Evolutionary conservation across 2,113 vertebrate genomes (phyloP).

Genomic region (Amphiprion percula): DNA sequence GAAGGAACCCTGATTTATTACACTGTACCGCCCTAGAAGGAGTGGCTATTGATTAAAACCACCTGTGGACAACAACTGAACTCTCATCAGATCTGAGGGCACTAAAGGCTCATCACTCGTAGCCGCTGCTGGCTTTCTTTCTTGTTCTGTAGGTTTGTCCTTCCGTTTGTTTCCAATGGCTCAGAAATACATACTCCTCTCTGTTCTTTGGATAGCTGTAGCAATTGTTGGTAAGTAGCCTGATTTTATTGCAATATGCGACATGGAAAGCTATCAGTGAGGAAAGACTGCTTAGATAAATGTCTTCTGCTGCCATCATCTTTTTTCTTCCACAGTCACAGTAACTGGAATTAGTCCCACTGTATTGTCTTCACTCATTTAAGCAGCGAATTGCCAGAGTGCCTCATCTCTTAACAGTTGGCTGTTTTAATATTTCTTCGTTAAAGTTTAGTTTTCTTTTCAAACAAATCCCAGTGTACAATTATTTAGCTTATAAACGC

Average conservation of each 20-base stretch:
- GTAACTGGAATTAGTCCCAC: too few species aligned
- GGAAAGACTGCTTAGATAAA: too few species aligned
- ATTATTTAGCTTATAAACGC: too few species aligned
- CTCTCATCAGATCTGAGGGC: slow-evolving; percentile 11
- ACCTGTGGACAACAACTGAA: neutral
- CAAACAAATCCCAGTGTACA: too few species aligned
- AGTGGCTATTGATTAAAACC: slow-evolving; percentile 68
- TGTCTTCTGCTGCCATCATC: too few species aligned
- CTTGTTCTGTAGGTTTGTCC: neutral
- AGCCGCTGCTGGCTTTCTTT: neutral
- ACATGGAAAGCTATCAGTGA: too few species aligned
- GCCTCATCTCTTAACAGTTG: too few species aligned
- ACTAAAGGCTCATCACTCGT: neutral
- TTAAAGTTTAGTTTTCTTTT: too few species aligned
- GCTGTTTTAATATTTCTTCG: too few species aligned
- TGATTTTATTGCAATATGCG: neutral
- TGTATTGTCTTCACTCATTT: neutral
- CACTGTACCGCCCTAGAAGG: slow-evolving; percentile 35
- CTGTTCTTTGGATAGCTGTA: slow-evolving; percentile 28
- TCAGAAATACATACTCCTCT: slow-evolving; percentile 7
- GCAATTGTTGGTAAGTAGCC: slow-evolving; percentile 52
- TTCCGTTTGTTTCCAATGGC: slow-evolving; percentile 30
- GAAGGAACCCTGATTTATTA: neutral
- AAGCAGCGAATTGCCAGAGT: neutral
- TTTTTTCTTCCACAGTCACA: too few species aligned